Evolutionary conservation across 2,113 vertebrate species (phyloP).

Genomic region (Verasper variegatus): DNA sequence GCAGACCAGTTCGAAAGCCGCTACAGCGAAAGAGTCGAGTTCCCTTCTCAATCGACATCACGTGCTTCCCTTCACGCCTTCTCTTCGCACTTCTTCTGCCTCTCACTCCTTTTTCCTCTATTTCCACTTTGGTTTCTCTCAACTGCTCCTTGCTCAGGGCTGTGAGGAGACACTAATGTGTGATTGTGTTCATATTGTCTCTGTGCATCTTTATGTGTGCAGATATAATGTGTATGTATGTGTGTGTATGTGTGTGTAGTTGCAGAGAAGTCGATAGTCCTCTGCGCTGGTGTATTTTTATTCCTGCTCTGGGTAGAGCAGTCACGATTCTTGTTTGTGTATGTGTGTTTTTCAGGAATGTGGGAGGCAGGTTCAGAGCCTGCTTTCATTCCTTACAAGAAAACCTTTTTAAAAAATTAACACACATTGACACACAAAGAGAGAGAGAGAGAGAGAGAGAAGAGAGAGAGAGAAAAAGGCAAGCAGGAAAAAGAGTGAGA

Average conservation of each 20-base stretch:
- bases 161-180: constrained; percentile 16
- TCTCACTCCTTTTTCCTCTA: constrained; percentile 24
- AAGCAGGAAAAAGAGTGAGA: not conserved
- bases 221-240: constrained; percentile 1
- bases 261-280: constrained; percentile 33
- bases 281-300: constrained; percentile 32
- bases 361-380: constrained; percentile 56
- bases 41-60: constrained; percentile 33
- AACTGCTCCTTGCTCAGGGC: constrained; percentile 38
- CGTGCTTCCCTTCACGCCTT: constrained; percentile 36
- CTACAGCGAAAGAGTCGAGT: constrained; percentile 25
- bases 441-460: constrained; percentile 6
- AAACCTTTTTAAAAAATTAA: constrained; percentile 23
- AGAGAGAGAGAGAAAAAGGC: not conserved
- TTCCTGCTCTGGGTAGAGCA: constrained; percentile 35
- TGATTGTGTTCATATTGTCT: constrained; percentile 22
- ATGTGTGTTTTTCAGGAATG: constrained; percentile 48
- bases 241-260: constrained; percentile 17
- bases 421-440: constrained; percentile 5
- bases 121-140: constrained; percentile 40
- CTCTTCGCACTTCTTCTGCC: constrained; percentile 39
- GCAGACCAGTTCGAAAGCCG: constrained; percentile 36
- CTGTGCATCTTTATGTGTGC: constrained; percentile 4
- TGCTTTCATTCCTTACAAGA: constrained; percentile 44
- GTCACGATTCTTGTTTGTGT: constrained; percentile 63